Percentiles rank a stretch among this genome's conserved stretches.
These are phyloP conservation scores for Encarsia formosa DNA, from an alignment of 2,888 invertebrate species.

Conservation along the genomic window DNA sequence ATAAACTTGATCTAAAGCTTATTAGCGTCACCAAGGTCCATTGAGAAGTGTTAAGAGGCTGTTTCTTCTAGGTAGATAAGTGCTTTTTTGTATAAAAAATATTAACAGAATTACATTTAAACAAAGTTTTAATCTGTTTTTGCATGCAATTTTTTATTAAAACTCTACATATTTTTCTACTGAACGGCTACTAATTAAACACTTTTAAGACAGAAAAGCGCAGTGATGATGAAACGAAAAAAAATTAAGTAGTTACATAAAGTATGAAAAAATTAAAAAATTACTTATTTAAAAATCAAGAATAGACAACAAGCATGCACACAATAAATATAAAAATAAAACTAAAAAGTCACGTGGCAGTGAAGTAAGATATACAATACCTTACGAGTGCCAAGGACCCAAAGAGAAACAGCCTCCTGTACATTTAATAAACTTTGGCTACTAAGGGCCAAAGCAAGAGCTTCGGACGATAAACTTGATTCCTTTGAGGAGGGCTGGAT, in stretches of 20 bases:
- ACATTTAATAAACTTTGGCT: conserved; percentile 80
- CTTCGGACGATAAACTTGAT: conserved; percentile 65
- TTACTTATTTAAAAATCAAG: too few species aligned
- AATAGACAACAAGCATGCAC: neutral
- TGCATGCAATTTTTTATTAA: too few species aligned
- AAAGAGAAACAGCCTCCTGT: conserved; percentile 90
- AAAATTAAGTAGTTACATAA: too few species aligned
- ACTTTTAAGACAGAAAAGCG: too few species aligned
- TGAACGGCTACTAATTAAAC: too few species aligned
- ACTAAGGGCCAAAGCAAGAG: conserved; percentile 47
- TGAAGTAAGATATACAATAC: conserved; percentile 57
- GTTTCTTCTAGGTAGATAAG: conserved; percentile 41
- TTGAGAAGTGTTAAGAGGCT: conserved; percentile 41
- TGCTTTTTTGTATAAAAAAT: conserved; percentile 3
- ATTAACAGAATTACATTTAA: too few species aligned
- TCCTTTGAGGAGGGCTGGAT: conserved; percentile 58
- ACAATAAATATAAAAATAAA: neutral
- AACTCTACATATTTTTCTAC: too few species aligned
- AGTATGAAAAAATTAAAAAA: neutral
- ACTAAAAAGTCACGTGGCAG: conserved; percentile 25
- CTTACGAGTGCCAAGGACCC: conserved; percentile 91
- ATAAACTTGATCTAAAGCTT: conserved; percentile 17
- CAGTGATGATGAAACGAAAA: too few species aligned
- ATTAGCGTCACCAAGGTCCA: conserved; percentile 21
- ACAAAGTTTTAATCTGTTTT: too few species aligned